Base-by-base conservation (phyloP, 2,113 vertebrate genomes). In the Phyllopteryx taeniolatus region DNA sequence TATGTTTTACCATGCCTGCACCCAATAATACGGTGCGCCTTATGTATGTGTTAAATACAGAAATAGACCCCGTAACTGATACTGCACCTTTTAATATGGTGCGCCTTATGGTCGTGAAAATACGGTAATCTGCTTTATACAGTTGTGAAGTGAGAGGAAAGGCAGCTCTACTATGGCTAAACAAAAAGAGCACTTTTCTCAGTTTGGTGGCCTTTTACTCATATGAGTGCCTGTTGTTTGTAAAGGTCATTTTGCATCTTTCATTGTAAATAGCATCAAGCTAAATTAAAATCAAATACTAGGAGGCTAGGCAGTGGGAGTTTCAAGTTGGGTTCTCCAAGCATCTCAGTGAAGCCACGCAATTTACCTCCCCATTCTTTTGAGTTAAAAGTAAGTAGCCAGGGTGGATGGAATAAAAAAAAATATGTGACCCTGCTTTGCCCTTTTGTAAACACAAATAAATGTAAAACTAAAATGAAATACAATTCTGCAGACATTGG, bases 161-260 rank as follows among this genome's bases (percentile, higher is more conserved):
- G 44, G 44, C 44, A 5, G 47, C 47, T 51, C 54, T 6, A 39
- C 4, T 22, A 22, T 22, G 53, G 47, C 15, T 8, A 14, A 54
- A 46, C 43, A 19, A 20, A 69, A 63, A 54, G 54, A 39, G 33
- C 53, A 71, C 63, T 75, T 43, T 31, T 82, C 81, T 83, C 68
- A 59, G 33, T 67, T 78, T 68, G 31, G 13, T 61, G 59, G 31
- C 59, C 59, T 61, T 61, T 76, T 35, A 61, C 59, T 63, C 49
- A 59, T 68, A 78, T 68, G 49, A 71, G 71, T 60, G 72, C 56
- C 51, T 73, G 76, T 77, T 72, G 66, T 84, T 76, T 74, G 71
- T 51, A 76, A 78, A 83, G 79, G 51, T 76, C 31, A n/a, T 78
- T 47, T 67, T 61, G 14, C 59, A 63, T 63, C 39, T 20, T 63